A percentile compares a stretch with the other conserved stretches of the same genome.
Evolutionary conservation across 2,797 vertebrate genomes (phyloP).

Genomic region (Tadarida brasiliensis): DNA sequence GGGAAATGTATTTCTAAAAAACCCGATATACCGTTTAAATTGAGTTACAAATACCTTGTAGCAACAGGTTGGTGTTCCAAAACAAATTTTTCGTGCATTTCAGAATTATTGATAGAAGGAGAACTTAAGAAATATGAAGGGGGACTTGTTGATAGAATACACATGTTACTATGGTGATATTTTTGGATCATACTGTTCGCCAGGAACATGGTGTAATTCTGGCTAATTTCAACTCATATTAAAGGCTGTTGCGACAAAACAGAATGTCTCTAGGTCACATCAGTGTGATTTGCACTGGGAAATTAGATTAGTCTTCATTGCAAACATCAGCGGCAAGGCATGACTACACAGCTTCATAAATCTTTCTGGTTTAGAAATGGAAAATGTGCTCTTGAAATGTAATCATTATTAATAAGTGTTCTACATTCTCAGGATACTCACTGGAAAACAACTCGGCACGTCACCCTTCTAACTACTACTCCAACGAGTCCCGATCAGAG

Average conservation of each 20-base stretch:
- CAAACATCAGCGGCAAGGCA: constrained; percentile 75
- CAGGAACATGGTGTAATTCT: constrained; percentile 83
- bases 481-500: not conserved
- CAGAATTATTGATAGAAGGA: constrained; percentile 71
- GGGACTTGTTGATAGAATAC: constrained; percentile 80
- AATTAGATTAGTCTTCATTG: constrained; percentile 83
- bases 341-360: constrained; percentile 81
- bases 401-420: constrained; percentile 62
- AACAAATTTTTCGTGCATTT: constrained; percentile 38
- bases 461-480: not conserved
- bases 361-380: constrained; percentile 77
- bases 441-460: constrained; percentile 49
- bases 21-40: constrained; percentile 35
- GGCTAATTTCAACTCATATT: constrained; percentile 80
- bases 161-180: constrained; percentile 81
- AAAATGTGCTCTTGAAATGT: constrained; percentile 74
- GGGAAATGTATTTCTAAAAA: constrained; percentile 46
- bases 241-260: constrained; percentile 81
- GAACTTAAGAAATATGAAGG: constrained; percentile 64
- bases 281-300: constrained; percentile 77
- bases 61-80: constrained; percentile 30
- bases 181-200: constrained; percentile 69
- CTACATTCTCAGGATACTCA: constrained; percentile 21
- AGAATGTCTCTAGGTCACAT: constrained; percentile 82
- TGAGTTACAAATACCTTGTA: constrained; percentile 54